A percentile compares a stretch with the other conserved stretches of the same genome.
Conservation (phyloP, 2,113 vertebrate genomes). For the Artemisiospiza belli region DNA sequence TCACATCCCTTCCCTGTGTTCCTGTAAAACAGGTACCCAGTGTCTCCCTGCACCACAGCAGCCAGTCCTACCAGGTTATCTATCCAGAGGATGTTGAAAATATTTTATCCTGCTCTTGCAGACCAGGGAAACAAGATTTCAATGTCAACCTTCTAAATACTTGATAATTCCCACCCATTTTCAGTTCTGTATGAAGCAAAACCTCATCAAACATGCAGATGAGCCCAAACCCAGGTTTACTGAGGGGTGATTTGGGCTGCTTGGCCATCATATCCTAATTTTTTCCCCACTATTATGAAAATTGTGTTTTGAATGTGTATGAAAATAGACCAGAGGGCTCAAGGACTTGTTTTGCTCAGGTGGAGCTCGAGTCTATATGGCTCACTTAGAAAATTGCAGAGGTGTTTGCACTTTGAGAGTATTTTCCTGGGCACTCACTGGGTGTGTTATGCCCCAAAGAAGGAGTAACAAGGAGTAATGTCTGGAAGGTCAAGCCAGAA, state of each 20-base stretch:
- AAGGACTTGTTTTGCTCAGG: background rate
- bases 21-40: rapidly evolving
- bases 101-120: background rate
- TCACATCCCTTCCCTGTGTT: background rate
- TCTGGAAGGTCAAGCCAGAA: conserved; percentile 50
- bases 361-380: background rate
- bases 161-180: background rate
- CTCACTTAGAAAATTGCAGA: background rate
- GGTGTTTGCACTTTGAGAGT: background rate
- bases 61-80: background rate
- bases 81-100: background rate
- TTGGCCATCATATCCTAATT: background rate
- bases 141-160: background rate
- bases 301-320: background rate
- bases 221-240: background rate
- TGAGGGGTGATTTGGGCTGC: background rate
- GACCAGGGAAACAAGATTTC: background rate
- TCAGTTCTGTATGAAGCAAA: background rate
- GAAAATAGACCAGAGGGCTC: background rate
- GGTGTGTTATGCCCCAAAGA: conserved; percentile 13
- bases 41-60: background rate
- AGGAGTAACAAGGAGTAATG: conserved; percentile 45
- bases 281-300: background rate
- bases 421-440: conserved; percentile 17
- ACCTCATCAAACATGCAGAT: background rate